A percentile compares a stretch with the other conserved stretches of the same genome.
Evolutionary conservation across 1,140 invertebrate species (phyloP).

Genomic region (Neoseiulus cucumeris): DNA sequence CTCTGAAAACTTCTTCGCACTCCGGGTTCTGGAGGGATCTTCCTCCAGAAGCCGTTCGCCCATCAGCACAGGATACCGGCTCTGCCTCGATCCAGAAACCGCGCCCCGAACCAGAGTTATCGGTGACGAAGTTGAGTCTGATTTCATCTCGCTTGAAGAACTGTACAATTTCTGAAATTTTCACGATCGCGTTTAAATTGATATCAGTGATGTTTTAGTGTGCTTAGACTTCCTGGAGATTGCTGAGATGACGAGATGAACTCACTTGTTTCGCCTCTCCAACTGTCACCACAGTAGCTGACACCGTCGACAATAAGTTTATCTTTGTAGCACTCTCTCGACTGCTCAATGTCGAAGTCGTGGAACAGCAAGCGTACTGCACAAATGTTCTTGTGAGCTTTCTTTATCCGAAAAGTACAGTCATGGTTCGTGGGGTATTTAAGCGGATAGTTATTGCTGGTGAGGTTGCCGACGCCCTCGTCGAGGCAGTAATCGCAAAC

Average conservation of each 20-base stretch:
- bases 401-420: slow-evolving; percentile 18
- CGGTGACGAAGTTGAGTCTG: slow-evolving; percentile 16
- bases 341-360: slow-evolving; percentile 18
- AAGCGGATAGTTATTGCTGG: slow-evolving; percentile 18
- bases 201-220: too few relatives aligned
- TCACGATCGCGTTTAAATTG: too few relatives aligned
- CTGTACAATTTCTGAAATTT: slow-evolving; percentile 16
- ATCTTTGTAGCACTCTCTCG: slow-evolving; percentile 15
- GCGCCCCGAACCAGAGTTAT: slow-evolving; percentile 14
- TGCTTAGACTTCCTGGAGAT: too few relatives aligned
- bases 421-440: slow-evolving; percentile 17
- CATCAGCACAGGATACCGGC: background rate
- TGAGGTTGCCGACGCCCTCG: slow-evolving; percentile 20
- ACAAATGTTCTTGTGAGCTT: slow-evolving; percentile 16
- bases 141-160: slow-evolving; percentile 17
- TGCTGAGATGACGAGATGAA: background rate
- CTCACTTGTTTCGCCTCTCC: slow-evolving; percentile 12
- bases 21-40: background rate
- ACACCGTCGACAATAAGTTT: slow-evolving; percentile 18
- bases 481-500: slow-evolving; percentile 20
- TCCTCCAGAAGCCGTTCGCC: background rate
- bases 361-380: slow-evolving; percentile 18
- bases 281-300: slow-evolving; percentile 18
- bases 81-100: slow-evolving; percentile 20
- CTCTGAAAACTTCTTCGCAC: slow-evolving; percentile 11